Conservation (phyloP, 2,797 vertebrate species). For the Columba guinea region DNA sequence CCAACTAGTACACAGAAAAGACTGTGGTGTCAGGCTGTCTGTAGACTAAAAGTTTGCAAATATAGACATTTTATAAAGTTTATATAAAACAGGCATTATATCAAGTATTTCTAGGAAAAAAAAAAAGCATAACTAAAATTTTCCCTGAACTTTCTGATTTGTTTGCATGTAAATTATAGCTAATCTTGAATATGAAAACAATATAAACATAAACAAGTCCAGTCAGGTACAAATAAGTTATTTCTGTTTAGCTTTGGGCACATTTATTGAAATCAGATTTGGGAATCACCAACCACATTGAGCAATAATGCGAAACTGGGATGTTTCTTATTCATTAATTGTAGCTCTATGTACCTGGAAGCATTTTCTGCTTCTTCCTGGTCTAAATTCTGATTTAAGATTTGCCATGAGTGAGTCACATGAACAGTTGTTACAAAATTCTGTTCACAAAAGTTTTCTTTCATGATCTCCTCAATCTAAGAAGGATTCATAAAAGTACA, state of each 20-base stretch:
- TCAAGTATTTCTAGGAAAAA: background rate
- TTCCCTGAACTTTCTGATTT: background rate
- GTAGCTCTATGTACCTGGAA: background rate
- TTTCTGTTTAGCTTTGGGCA: background rate
- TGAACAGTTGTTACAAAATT: background rate
- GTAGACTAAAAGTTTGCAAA: background rate
- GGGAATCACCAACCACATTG: accelerated
- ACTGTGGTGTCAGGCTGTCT: background rate
- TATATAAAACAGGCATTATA: background rate
- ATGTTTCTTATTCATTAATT: background rate
- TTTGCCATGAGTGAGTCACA: background rate
- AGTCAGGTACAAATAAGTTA: background rate
- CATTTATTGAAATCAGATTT: background rate
- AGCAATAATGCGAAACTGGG: background rate
- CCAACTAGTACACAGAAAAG: background rate
- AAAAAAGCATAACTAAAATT: background rate
- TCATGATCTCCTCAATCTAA: background rate
- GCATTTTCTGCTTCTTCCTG: background rate
- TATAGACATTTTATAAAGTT: background rate
- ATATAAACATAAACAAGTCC: background rate
- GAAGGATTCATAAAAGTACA: background rate
- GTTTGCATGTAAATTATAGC: background rate
- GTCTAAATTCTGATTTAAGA: background rate
- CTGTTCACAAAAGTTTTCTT: background rate
- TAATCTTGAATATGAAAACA: background rate